These are phyloP conservation scores for Cirrhinus molitorella DNA, from an alignment of 2,797 vertebrate genomes.

Conservation along the genomic window DNA sequence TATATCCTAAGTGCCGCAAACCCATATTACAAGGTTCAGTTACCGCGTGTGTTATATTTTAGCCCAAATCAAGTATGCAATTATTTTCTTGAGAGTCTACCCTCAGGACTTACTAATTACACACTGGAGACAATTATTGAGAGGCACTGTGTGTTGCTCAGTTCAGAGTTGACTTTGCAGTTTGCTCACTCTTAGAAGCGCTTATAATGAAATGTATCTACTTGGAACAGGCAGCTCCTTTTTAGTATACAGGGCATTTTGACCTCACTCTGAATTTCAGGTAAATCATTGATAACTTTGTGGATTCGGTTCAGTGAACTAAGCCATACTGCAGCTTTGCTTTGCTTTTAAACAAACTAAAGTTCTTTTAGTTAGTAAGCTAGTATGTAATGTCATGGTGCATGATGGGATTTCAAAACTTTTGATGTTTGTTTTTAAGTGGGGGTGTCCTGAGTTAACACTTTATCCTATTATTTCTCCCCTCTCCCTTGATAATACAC, in stretches of 20 bases:
- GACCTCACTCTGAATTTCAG: background rate
- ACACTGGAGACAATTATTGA: constrained; percentile 38
- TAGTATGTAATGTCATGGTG: background rate
- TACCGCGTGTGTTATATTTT: constrained; percentile 25
- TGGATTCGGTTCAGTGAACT: constrained; percentile 5
- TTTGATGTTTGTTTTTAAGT: background rate
- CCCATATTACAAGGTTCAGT: constrained; percentile 21
- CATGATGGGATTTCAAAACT: background rate
- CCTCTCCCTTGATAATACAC: constrained; percentile 1
- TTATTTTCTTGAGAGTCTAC: constrained; percentile 31
- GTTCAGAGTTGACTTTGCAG: constrained; percentile 27
- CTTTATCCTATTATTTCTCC: constrained; percentile 1
- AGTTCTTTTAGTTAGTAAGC: background rate
- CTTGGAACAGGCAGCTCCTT: background rate
- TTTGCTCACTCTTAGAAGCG: constrained; percentile 19
- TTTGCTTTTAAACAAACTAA: background rate
- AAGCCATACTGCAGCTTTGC: background rate
- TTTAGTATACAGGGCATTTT: background rate
- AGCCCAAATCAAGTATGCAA: constrained; percentile 37
- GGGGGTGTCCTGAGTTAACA: background rate
- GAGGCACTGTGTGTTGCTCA: constrained; percentile 33
- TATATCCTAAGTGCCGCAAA: background rate
- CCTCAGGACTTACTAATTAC: constrained; percentile 45
- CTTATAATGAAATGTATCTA: background rate
- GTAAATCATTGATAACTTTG: constrained; percentile 18